Evolutionary conservation across 2,113 vertebrate species (phyloP), one percentile per base, ranked within the genome.

Genomic region (Plecturocebus donacophilus): DNA sequence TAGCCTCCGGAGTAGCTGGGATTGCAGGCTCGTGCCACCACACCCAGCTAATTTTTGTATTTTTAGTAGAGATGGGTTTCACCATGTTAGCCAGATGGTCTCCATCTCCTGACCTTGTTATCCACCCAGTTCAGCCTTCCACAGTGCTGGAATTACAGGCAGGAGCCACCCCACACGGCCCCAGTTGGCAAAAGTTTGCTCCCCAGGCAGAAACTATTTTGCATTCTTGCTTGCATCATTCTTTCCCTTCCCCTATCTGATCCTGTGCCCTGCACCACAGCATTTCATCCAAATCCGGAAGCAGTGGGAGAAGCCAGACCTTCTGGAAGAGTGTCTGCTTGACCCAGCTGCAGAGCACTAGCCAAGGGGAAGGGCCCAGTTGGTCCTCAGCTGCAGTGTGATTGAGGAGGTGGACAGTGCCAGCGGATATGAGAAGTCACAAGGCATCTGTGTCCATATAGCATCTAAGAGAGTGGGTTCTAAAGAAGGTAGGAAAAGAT

Each of bases 401-500:
- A n/a, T 4, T 47, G 61, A 70, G n/a, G 66, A 58, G 5, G 47
- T 88, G 13, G 42, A 61, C 21, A 6, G 45, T 12, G 12, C 19
- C 42, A 2, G 3, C 0, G 23, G 42, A 0, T 6, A 23, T 21
- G 76, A 54, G 52, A 21, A 23, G 40, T 32, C 54, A 16, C 12
- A 1, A 5, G 30, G 6, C 20, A n/a, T 35, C 10, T 86, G 64
- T 25, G 38, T 25, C 35, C 8, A 23, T 32, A 10, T 2, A 35
- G 16, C 66, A 45, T 32, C 40, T 10, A 40, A 40, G 38, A 91
- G 47, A 64, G 20, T 32, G 61, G 25, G 3, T 70, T 54, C 47
- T 61, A 35, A 8, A 64, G 14, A n/a, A 54, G 30, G 5, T 4
- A 85, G 25, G 70, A 20, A 45, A 84, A 84, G 27, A 68, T 9